Evolutionary conservation across 2,797 vertebrate genomes (phyloP).

Genomic region (Jordanella pulchra): DNA sequence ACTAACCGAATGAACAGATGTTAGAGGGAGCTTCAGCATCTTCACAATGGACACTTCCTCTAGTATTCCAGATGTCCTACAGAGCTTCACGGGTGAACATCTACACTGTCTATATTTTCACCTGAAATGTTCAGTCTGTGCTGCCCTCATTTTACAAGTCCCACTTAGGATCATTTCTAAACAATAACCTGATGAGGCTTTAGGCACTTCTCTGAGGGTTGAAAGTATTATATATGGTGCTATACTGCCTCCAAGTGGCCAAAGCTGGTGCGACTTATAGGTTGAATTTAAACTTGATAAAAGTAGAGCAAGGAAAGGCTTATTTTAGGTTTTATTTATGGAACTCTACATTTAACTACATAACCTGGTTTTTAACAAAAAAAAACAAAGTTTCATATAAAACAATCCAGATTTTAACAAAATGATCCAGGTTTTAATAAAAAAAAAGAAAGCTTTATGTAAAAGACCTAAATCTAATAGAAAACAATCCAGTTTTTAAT

Average conservation of each 20-base stretch:
- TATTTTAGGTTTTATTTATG: not conserved
- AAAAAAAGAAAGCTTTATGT: too few relatives aligned
- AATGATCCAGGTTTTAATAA: too few relatives aligned
- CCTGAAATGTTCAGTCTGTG: not conserved
- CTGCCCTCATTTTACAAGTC: not conserved
- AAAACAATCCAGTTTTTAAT: too few relatives aligned
- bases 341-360: not conserved
- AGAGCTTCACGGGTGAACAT: not conserved
- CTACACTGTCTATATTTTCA: not conserved
- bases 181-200: too few relatives aligned
- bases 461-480: too few relatives aligned
- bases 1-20: too few relatives aligned
- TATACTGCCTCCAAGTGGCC: not conserved
- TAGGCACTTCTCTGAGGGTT: too few relatives aligned
- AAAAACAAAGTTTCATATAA: too few relatives aligned
- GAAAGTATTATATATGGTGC: not conserved
- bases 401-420: too few relatives aligned
- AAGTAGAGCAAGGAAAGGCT: not conserved
- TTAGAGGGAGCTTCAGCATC: not conserved
- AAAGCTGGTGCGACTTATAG: not conserved
- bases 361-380: not conserved
- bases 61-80: not conserved
- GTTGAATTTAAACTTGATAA: not conserved
- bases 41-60: not conserved
- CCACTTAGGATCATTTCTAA: too few relatives aligned